Conservation (phyloP, 2,888 invertebrate species). For the Phalera bucephala region DNA sequence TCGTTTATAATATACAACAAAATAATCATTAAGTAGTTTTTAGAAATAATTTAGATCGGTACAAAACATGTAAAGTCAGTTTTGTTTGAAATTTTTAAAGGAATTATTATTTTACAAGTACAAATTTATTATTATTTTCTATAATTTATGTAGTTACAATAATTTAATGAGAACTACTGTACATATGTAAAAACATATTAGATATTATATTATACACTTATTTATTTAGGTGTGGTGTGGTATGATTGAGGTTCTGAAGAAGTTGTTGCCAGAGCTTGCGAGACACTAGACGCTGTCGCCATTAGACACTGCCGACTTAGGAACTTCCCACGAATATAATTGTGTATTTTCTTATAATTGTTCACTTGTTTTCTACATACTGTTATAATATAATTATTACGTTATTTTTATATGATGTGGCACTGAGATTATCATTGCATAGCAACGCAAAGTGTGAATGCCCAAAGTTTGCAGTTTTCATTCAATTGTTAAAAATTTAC, state of each 20-base stretch:
- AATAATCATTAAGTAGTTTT: conserved; percentile 76
- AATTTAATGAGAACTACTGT: conserved; percentile 69
- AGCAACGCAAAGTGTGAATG: conserved; percentile 29
- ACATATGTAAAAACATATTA: conserved; percentile 80
- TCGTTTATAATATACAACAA: conserved; percentile 67
- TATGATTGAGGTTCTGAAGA: conserved; percentile 65
- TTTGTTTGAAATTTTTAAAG: conserved; percentile 61
- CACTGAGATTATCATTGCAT: conserved; percentile 6
- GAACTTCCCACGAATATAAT: conserved; percentile 29
- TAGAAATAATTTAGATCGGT: conserved; percentile 68
- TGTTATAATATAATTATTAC: not conserved
- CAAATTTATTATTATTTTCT: conserved; percentile 69
- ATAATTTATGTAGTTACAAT: conserved; percentile 68
- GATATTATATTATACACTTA: conserved; percentile 75
- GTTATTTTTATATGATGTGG: not conserved
- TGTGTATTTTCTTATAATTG: conserved; percentile 17
- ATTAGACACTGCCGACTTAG: conserved; percentile 37
- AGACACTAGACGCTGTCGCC: conserved; percentile 51
- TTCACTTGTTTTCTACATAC: conserved; percentile 16
- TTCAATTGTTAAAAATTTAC: conserved; percentile 50
- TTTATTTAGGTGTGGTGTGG: conserved; percentile 74
- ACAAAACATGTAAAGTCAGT: conserved; percentile 55
- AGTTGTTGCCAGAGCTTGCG: conserved; percentile 55
- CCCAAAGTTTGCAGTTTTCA: conserved; percentile 29
- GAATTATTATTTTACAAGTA: conserved; percentile 69